Evolutionary conservation across 37 sponge, comb jelly and placozoan species (phyloP), one percentile per base, ranked within the genome.

Genomic region (Tethya wilhelma): DNA sequence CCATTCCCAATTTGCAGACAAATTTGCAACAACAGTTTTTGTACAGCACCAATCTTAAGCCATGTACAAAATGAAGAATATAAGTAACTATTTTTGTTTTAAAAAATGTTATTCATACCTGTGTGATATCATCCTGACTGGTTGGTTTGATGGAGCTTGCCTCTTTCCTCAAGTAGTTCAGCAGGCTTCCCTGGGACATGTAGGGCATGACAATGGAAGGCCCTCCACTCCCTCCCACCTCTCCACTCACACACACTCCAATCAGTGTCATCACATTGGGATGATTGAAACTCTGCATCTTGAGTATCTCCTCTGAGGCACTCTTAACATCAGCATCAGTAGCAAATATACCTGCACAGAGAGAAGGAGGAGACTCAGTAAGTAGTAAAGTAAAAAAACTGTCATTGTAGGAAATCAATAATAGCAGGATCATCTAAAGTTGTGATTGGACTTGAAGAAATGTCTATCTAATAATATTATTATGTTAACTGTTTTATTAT

Each of bases 251-350:
- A 41, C 44, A 71, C 72, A 71, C 72, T 44, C 72, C 72, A 14
- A 71, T 71, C 72, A 71, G 72, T 23, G 44, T 42, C 72, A 71
- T 71, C 44, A 71, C 72, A 71, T 71, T 37, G 46, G 72, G 72
- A 41, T 71, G 72, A 30, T 71, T 23, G 46, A 71, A 71, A 3
- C 22, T 14, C 29, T 71, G 44, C 44, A 71, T 38, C 43, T 42
- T 40, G 2, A 71, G 46, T n/a, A 40, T 44, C 46, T 71, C 72
- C 25, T 71, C 72, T 25, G 32, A 42, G 32, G 41, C 22, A 25
- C 46, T 44, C 25, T 37, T 22, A n/a, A 71, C n/a, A 1, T 71
- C 72, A 44, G 25, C 32, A 37, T 22, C 45, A 49, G 14, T 49
- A 22, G 46, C 32, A 31, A 71, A 71, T 23, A 44, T 37, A 29